Evolutionary conservation across 2,888 invertebrate species (phyloP), one percentile per base, ranked within the genome.

Genomic region (Spodoptera picta): DNA sequence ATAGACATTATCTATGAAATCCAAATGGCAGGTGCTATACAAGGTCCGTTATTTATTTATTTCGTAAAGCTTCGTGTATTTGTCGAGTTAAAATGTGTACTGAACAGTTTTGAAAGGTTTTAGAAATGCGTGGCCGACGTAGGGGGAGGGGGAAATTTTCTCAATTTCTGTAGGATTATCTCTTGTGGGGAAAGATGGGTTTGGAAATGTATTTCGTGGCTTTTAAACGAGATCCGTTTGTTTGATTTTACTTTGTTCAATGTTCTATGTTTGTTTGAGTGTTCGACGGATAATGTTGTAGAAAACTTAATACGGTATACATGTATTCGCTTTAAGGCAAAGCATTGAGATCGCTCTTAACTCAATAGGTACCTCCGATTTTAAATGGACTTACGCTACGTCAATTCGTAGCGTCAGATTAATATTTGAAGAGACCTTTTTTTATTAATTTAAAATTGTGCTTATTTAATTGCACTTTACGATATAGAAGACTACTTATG

Each of bases 31-130:
- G 60, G 55, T 55, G 52, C 41, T 41, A 43, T 24, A 23, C 60
- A 61, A 64, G n/a, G n/a, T n/a, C 41, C 73, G 57, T 47, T 53
- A 47, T 51, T 53, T 53, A 47, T 51, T 53, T 64, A 49, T 52
- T 65, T 47, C 41, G 42, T 14, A 43, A 62, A 59, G 50, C 50
- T 49, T 54, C 44, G 49, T 60, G 65, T 66, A 73, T 63, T 62
- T 53, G 31, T 11, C 42, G 24, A 42, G 36, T 6, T n/a, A 49
- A 23, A 49, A 62, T 48, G 60, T 60, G 57, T 60, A 43, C 44
- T 19, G 62, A 72, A 51, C 51, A 48, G 14, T 9, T 43, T 43
- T 46, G 23, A 56, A 45, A 55, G 69, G 52, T 65, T 70, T 43
- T 23, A 2, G 11, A 47, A 52, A 53, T 41, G n/a, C 53, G 46